Conservation (phyloP, 1,140 invertebrate species). For the Phocides pigmalion region DNA sequence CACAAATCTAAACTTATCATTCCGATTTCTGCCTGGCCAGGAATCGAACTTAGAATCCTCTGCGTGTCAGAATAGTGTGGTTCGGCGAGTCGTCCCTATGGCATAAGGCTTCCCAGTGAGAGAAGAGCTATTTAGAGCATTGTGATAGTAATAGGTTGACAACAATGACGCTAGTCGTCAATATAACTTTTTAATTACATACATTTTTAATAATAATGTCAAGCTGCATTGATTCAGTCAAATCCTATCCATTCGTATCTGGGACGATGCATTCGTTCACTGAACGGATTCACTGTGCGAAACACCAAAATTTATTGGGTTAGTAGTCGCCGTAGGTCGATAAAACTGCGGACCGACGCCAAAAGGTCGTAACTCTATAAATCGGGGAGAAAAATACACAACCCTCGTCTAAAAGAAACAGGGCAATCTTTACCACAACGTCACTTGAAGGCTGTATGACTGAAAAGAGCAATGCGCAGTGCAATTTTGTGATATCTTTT, state of each 20-base stretch:
- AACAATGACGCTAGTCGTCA: no score
- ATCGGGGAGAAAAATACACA: conserved; percentile 66
- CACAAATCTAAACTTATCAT: no score
- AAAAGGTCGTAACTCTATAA: conserved; percentile 70
- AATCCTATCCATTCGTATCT: conserved; percentile 73
- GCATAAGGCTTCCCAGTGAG: no score
- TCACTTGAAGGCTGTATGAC: conserved; percentile 67
- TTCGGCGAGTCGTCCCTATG: no score
- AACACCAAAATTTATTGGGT: conserved; percentile 84
- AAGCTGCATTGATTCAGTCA: conserved; percentile 66
- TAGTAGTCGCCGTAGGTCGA: conserved; percentile 83
- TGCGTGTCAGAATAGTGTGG: no score
- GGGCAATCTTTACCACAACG: conserved; percentile 65
- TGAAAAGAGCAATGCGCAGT: conserved; percentile 80
- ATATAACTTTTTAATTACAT: neutral
- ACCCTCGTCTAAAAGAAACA: conserved; percentile 67
- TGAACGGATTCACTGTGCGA: conserved; percentile 79
- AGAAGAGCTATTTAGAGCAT: no score
- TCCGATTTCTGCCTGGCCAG: no score
- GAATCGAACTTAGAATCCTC: no score
- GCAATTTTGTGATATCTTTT: conserved; percentile 83
- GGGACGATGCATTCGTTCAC: conserved; percentile 80
- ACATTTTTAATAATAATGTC: conserved; percentile 44
- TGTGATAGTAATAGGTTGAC: no score
- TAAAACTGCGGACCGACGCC: conserved; percentile 69